Evolutionary conservation across 2,888 invertebrate species (phyloP).

Genomic region (Himalopsyche tibetana): DNA sequence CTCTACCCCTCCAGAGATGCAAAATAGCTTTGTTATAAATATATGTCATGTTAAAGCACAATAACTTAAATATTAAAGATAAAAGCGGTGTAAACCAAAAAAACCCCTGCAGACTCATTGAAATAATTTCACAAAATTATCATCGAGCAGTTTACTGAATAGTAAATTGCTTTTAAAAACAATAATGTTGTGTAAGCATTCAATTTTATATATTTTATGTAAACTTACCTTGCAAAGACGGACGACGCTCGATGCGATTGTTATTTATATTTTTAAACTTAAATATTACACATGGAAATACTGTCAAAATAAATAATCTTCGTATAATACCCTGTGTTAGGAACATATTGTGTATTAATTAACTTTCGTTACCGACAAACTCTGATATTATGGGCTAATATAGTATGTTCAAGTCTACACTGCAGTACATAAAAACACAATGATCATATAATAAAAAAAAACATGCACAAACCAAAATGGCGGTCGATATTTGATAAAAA

Average conservation of each 20-base stretch:
- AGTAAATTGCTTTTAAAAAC: background rate
- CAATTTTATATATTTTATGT: background rate
- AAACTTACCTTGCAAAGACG: constrained; percentile 25
- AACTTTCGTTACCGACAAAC: too few relatives aligned
- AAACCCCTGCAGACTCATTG: constrained; percentile 27
- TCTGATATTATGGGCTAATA: too few relatives aligned
- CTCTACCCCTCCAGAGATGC: constrained; percentile 2
- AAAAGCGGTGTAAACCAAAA: constrained; percentile 42
- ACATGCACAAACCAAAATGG: constrained; percentile 67
- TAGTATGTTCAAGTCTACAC: background rate
- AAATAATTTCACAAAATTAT: constrained; percentile 26
- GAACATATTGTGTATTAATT: too few relatives aligned
- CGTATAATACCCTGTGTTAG: too few relatives aligned
- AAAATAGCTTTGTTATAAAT: constrained; percentile 21
- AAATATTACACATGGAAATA: too few relatives aligned
- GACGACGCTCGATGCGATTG: background rate
- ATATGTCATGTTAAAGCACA: constrained; percentile 31
- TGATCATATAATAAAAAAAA: constrained; percentile 2
- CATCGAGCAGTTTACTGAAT: background rate
- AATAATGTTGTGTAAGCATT: background rate
- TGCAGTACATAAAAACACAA: constrained; percentile 16
- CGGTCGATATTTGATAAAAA: constrained; percentile 68
- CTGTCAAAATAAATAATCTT: too few relatives aligned
- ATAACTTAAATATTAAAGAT: constrained; percentile 28
- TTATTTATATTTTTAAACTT: background rate